phyloP scores from a whole-genome alignment of 1,140 invertebrate genomes.

The Bilobella aurantiaca region DNA sequence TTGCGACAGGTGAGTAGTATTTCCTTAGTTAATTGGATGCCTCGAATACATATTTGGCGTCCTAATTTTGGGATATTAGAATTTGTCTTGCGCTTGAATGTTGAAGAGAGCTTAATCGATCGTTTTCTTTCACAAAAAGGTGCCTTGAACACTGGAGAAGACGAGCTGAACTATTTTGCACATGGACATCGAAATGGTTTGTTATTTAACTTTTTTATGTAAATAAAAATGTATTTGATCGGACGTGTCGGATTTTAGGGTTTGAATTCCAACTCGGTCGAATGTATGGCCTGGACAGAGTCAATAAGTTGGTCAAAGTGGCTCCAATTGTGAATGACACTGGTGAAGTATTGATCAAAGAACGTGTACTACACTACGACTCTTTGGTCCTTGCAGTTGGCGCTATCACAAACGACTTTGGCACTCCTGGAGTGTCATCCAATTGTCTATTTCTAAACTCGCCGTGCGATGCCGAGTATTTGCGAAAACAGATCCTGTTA shows the following conservation, averaged over 20 bases:
- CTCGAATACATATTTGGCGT: too few species aligned
- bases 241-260: neutral
- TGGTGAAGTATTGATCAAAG: neutral
- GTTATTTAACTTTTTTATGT: constrained; percentile 16
- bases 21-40: neutral
- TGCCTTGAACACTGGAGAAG: constrained; percentile 23
- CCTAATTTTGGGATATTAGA: too few species aligned
- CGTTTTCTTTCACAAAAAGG: neutral
- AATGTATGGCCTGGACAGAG: constrained; percentile 11
- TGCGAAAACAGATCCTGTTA: constrained; percentile 12
- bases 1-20: constrained; percentile 17
- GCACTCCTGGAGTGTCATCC: constrained; percentile 11
- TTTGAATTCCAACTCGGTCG: constrained; percentile 14
- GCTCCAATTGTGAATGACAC: neutral
- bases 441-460: constrained; percentile 16
- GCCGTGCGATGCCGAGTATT: constrained; percentile 8
- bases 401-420: constrained; percentile 13
- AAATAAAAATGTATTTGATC: constrained; percentile 16
- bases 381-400: constrained; percentile 20
- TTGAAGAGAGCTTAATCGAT: too few species aligned
- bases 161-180: constrained; percentile 28
- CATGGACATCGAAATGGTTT: constrained; percentile 11
- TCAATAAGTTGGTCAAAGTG: neutral
- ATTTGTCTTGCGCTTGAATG: too few species aligned
- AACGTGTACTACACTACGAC: constrained; percentile 14